Percentiles rank a stretch among this genome's conserved stretches.
phyloP scores from a whole-genome alignment of 2,797 vertebrate genomes.

The Chrysocyon brachyurus region DNA sequence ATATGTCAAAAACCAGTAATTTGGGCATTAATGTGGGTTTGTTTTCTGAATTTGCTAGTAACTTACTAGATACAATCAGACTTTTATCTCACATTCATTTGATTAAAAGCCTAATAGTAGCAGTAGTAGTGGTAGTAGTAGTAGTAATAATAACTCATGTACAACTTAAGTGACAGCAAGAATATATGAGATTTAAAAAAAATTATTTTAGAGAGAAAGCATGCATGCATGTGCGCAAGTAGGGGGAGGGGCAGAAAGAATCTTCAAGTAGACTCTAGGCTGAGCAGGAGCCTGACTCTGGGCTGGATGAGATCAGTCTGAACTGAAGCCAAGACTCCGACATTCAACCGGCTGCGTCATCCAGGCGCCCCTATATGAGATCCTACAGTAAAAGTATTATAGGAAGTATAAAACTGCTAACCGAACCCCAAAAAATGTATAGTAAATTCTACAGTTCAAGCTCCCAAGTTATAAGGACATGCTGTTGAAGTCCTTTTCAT shows the following conservation, averaged over 20 bases:
- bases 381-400: background rate
- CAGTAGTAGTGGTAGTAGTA: background rate
- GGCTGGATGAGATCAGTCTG: background rate
- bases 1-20: background rate
- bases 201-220: background rate
- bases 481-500: slow-evolving; percentile 51
- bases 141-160: background rate
- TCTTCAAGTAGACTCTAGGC: background rate
- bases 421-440: slow-evolving; percentile 45
- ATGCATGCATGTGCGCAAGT: background rate
- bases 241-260: background rate
- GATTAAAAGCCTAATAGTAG: slow-evolving; percentile 30
- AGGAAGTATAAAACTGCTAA: slow-evolving; percentile 22
- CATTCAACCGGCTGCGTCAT: background rate
- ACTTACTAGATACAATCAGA: slow-evolving; percentile 15
- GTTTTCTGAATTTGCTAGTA: slow-evolving; percentile 51
- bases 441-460: background rate
- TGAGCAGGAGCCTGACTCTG: background rate
- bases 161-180: background rate
- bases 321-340: background rate
- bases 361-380: background rate
- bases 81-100: slow-evolving; percentile 48
- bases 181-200: background rate
- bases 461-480: background rate
- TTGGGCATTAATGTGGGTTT: slow-evolving; percentile 40